A percentile compares a stretch with the other conserved stretches of the same genome.
Conservation (phyloP, 2,797 vertebrate species). For the Chloroceryle amazona region DNA sequence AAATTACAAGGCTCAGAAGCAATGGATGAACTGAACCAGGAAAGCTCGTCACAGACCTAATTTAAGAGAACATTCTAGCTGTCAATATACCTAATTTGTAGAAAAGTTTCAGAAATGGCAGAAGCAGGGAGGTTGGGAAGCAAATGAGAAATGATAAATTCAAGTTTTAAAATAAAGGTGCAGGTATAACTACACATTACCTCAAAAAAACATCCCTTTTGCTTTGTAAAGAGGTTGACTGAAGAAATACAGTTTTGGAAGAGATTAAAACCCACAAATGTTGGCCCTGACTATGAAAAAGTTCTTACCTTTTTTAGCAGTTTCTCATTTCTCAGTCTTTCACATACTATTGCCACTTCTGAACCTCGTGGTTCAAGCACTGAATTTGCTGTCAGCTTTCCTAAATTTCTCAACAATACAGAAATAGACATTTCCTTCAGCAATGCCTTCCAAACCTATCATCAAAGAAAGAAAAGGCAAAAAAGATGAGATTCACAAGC, state of each 20-base stretch:
- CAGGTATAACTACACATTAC: background rate
- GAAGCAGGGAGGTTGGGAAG: too few relatives aligned
- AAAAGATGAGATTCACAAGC: background rate
- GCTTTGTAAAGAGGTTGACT: background rate
- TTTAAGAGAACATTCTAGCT: background rate
- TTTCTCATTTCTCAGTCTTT: slow-evolving; percentile 88
- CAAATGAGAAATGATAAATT: background rate
- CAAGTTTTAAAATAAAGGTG: background rate
- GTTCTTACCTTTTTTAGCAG: slow-evolving; percentile 87
- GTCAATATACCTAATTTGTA: background rate
- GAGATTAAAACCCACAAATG: background rate
- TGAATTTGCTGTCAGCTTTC: slow-evolving; percentile 90
- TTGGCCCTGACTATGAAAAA: background rate
- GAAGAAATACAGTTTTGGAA: background rate
- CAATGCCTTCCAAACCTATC: slow-evolving; percentile 91
- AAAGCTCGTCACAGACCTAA: background rate
- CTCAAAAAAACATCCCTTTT: background rate
- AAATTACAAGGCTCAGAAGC: background rate
- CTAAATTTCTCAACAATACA: slow-evolving; percentile 86
- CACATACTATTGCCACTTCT: slow-evolving; percentile 88
- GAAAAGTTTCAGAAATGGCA: background rate
- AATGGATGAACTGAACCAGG: background rate
- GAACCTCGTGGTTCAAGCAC: slow-evolving; percentile 87
- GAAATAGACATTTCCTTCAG: slow-evolving; percentile 92
- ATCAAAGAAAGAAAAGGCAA: background rate